Conservation (phyloP, 1,140 invertebrate species). For the Leptestheria dahalacensis region DNA sequence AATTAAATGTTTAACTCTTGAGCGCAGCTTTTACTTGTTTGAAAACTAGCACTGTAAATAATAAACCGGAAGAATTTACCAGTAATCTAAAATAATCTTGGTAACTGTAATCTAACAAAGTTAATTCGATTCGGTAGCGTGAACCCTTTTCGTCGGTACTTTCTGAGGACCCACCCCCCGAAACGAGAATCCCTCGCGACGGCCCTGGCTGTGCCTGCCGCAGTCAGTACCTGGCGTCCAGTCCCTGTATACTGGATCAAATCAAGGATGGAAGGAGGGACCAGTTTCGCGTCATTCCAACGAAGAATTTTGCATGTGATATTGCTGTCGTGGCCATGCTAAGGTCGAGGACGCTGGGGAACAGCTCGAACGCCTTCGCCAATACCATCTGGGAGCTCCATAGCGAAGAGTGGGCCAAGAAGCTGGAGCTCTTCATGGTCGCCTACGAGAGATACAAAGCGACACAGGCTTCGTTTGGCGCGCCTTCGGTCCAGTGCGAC, state of each 20-base stretch:
- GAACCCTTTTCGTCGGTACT: no score
- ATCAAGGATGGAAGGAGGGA: no score
- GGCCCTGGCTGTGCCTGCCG: not conserved
- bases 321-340: not conserved
- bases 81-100: no score
- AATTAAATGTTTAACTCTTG: no score
- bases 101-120: no score
- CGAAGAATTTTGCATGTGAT: slow-evolving; percentile 5
- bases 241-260: not conserved
- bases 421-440: not conserved
- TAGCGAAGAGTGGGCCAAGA: not conserved
- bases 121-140: no score
- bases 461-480: not conserved
- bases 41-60: no score
- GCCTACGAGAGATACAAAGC: not conserved
- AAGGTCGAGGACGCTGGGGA: not conserved
- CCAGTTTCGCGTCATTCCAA: slow-evolving; percentile 4
- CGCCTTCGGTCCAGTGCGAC: not conserved
- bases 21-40: no score
- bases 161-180: no score
- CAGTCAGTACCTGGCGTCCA: not conserved
- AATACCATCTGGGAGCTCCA: no score
- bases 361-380: not conserved
- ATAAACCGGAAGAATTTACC: no score
- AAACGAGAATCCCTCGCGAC: not conserved